These are phyloP conservation scores for Drosophila grimshawi DNA, from an alignment of 1,140 invertebrate species.

Conservation along the genomic window DNA sequence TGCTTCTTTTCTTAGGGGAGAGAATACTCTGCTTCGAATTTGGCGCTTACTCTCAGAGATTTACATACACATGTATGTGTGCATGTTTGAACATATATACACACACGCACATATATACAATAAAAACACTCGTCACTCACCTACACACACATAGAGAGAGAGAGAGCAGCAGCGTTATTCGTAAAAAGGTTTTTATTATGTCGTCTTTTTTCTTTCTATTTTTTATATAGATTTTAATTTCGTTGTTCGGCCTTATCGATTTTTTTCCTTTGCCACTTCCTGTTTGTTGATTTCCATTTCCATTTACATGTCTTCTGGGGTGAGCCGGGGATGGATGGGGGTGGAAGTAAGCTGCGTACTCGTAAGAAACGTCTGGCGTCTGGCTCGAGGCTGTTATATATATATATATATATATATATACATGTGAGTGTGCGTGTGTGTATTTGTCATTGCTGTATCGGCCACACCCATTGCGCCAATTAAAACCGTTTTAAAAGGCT, in stretches of 20 bases:
- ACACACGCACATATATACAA: conserved; percentile 10
- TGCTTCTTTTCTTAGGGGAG: not conserved
- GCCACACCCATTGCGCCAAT: conserved; percentile 45
- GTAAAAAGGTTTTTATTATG: conserved; percentile 48
- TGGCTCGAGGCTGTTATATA: conserved; percentile 5
- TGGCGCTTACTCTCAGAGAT: conserved; percentile 16
- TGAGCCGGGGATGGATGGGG: not conserved
- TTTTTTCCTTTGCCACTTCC: conserved; percentile 54
- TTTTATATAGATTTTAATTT: conserved; percentile 69
- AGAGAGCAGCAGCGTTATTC: conserved; percentile 4
- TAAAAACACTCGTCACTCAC: not conserved
- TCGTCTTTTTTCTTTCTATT: conserved; percentile 46
- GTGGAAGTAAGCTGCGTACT: conserved; percentile 26
- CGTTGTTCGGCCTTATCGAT: conserved; percentile 60
- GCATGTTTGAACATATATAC: not conserved
- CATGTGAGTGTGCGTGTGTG: conserved; percentile 9
- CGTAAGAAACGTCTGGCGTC: conserved; percentile 26
- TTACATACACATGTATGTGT: conserved; percentile 12
- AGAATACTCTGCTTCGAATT: no score
- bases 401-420: conserved; percentile 4
- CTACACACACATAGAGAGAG: conserved; percentile 7
- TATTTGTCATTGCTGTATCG: conserved; percentile 29
- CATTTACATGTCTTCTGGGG: conserved; percentile 38
- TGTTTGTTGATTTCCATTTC: conserved; percentile 52
- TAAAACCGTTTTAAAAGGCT: conserved; percentile 22